phyloP scores from a whole-genome alignment of 2,888 invertebrate species.

The Apotomis capreana region DNA sequence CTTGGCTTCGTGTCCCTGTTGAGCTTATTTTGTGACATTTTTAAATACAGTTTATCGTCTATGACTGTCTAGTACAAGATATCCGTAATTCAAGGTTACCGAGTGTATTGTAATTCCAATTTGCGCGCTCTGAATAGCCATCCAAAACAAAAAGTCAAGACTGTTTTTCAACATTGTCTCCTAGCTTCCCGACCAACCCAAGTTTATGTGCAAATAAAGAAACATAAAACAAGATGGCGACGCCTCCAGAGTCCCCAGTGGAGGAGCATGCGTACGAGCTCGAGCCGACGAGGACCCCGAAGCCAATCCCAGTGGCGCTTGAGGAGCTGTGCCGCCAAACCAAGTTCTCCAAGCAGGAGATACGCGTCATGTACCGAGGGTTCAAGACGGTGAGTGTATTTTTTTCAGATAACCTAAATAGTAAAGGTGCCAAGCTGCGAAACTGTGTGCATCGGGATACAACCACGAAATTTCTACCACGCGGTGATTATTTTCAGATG shows the following conservation, averaged over 20 bases:
- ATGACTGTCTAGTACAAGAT: neutral
- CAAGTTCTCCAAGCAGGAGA: constrained; percentile 97
- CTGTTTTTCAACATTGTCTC: too few species aligned
- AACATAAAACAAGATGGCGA: constrained; percentile 85
- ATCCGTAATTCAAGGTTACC: neutral
- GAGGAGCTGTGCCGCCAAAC: constrained; percentile 96
- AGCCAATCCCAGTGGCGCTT: constrained; percentile 92
- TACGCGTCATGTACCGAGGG: constrained; percentile 98
- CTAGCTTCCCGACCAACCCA: neutral
- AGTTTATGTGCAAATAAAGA: constrained; percentile 21
- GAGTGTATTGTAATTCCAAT: neutral
- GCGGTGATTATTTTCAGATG: too few species aligned
- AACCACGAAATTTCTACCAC: too few species aligned
- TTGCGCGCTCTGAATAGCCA: neutral
- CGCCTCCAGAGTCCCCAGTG: constrained; percentile 93
- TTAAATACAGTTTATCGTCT: constrained; percentile 22
- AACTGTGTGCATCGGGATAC: too few species aligned
- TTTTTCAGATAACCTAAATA: neutral
- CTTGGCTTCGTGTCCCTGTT: constrained; percentile 1
- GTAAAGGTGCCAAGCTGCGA: neutral
- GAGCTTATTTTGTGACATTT: constrained; percentile 30
- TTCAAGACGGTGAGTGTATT: constrained; percentile 93
- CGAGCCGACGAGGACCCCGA: constrained; percentile 90
- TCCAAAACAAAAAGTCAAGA: too few species aligned
- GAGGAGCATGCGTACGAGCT: constrained; percentile 94